A percentile compares a stretch with the other conserved stretches of the same genome.
These are phyloP conservation scores for Dendrolimus punctatus DNA, from an alignment of 1,140 invertebrate genomes.

Conservation along the genomic window DNA sequence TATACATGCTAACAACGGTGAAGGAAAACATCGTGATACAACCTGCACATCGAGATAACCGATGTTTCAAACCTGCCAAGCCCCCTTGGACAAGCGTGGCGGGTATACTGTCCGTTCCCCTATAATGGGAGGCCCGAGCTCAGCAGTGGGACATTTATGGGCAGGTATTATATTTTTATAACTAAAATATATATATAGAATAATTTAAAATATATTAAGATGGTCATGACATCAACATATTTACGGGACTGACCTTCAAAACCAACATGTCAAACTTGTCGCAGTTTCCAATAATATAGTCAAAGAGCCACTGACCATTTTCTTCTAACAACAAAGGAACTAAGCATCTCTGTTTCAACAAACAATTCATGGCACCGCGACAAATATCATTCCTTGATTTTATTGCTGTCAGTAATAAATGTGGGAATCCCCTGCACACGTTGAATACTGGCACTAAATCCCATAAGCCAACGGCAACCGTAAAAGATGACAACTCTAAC, in stretches of 20 bases:
- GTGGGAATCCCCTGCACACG: slow-evolving; percentile 38
- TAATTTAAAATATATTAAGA: background rate
- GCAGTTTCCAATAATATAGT: slow-evolving; percentile 48
- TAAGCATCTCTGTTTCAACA: slow-evolving; percentile 34
- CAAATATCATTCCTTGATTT: slow-evolving; percentile 38
- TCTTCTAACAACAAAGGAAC: slow-evolving; percentile 51
- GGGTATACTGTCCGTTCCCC: no score
- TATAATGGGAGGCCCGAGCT: no score
- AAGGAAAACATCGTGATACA: no score
- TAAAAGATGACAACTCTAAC: slow-evolving; percentile 36
- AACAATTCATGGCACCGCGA: slow-evolving; percentile 40
- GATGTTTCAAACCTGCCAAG: no score
- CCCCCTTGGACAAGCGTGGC: no score
- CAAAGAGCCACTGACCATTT: slow-evolving; percentile 54
- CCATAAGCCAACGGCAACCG: slow-evolving; percentile 49
- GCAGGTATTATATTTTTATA: no score
- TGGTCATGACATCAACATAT: background rate
- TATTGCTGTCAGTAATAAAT: slow-evolving; percentile 36
- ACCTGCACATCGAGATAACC: no score
- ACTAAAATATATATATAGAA: slow-evolving; percentile 6
- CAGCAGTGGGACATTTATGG: no score
- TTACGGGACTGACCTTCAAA: slow-evolving; percentile 37
- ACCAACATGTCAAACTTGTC: slow-evolving; percentile 44
- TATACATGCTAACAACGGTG: no score
- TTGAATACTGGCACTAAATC: slow-evolving; percentile 49